A percentile compares a stretch with the other conserved stretches of the same genome.
phyloP scores from a whole-genome alignment of 2,888 invertebrate species.

The Steinernema scapterisci region DNA sequence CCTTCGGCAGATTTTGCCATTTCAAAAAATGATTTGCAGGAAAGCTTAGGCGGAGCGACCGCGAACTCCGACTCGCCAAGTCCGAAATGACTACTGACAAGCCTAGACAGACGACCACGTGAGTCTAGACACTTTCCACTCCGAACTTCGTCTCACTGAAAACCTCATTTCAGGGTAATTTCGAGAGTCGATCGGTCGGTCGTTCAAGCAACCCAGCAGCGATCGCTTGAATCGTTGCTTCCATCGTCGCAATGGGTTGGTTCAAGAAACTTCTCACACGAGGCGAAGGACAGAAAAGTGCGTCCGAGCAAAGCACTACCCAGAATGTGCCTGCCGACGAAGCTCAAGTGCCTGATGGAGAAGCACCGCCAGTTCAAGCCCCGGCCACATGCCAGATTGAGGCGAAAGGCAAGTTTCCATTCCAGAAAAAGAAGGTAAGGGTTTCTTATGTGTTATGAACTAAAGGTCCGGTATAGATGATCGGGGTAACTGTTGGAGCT shows the following conservation, averaged over 20 bases:
- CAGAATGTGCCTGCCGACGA: background rate
- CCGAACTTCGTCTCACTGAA: too few relatives aligned
- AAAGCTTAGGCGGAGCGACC: too few relatives aligned
- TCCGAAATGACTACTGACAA: too few relatives aligned
- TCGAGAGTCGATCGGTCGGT: background rate
- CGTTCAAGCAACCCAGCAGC: background rate
- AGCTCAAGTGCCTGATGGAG: background rate
- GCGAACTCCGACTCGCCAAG: too few relatives aligned
- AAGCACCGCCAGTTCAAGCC: background rate
- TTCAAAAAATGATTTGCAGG: too few relatives aligned
- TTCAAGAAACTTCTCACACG: constrained; percentile 13
- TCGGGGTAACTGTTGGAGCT: background rate
- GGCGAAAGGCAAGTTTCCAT: constrained; percentile 9
- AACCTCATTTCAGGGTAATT: background rate
- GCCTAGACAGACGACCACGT: too few relatives aligned
- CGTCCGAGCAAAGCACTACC: background rate
- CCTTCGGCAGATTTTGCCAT: too few relatives aligned
- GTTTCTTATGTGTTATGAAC: background rate
- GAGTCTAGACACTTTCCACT: too few relatives aligned
- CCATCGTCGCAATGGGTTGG: constrained; percentile 10
- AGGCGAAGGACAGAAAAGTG: background rate
- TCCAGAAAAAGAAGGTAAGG: background rate
- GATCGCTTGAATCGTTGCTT: constrained; percentile 6
- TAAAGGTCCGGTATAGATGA: background rate
- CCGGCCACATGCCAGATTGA: constrained; percentile 18